Base-by-base conservation (phyloP, 2,888 invertebrate genomes). In the Diloba caeruleocephala region DNA sequence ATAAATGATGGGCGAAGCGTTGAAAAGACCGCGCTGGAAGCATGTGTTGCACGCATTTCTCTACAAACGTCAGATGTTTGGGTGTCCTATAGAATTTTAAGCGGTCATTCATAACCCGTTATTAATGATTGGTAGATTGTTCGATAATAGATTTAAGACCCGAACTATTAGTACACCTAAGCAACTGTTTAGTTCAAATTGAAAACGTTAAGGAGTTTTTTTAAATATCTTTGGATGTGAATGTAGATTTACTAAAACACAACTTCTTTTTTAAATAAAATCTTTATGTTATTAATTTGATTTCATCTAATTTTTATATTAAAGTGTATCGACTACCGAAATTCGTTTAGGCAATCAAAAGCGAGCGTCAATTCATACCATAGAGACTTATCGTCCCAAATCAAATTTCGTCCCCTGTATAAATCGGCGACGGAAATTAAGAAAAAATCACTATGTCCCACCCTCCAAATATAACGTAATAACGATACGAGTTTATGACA, bases 81-180 rank as follows among this genome's bases (percentile, higher is more conserved):
- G 78, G 65, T 66, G 79, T 82, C 79, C 90, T 81, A 84, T 86
- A 90, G 83, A 90, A 90, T 89, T 86, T 88, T 84, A 84, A 78
- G 84, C 74, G 87, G 84, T 90, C 89, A 90, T 90, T 90, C 90
- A 86, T 83, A 85, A 79, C 72, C 76, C 59, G 74, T 90, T 90
- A 92, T 90, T 89, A 85, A 90, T 91, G 85, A 78, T 85, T 78
- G 56, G 38, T 57, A 78, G 74, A 79, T 81, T 76, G 71, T 71
- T 68, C 71, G 82, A 79, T 85, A 85, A 84, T 84, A 84, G 83
- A 84, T 84, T 82, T 80, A 71, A 65, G 59, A 73, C 71, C 65
- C 26, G 49, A 42, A 31, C 71, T 73, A 72, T 72, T 72, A 73
- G 74, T 57, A 14, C 37, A 39, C 23, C 34, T 29, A 39, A 50